Base-by-base conservation (phyloP, 2,113 vertebrate genomes). In the Orycteropus afer region DNA sequence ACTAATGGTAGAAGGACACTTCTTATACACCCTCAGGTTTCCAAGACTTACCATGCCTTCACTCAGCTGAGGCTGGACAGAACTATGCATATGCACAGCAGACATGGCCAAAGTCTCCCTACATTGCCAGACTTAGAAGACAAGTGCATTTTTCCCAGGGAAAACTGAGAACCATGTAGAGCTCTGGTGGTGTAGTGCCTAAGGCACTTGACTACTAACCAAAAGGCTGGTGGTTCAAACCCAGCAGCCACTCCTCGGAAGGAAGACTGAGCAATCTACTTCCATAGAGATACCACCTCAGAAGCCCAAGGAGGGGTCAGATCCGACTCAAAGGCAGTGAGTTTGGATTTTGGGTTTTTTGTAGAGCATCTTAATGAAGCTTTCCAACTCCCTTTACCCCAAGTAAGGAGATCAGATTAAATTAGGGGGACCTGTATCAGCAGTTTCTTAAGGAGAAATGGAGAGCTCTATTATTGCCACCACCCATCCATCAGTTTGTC, bases 101-200 rank as follows among this genome's bases (percentile, higher is more conserved):
- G 18, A 87, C 8, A 1, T 0, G 2, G 4, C 7, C 57, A 13
- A 42, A 71, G 9, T 65, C 25, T 51, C 17, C 32, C 40, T 51
- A 11, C 57, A 18, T 4, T 1, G 45, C 40, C 55, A 10, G 0
- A 7, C 47, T 71, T 45, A 14, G 78, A 81, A 71, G 51, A 32
- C 0, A 2, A 74, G 25, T 25, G 13, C 0, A 0, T 57, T 71
- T 63, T 80, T 27, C 45, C 47, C 40, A 37, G 1, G 0, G 0
- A 86, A 86, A 42, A 57, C 15, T 73, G 59, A 23, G 53, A 84
- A 55, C 7, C 4, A 14, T 13, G 3, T 3, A 55, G n/a, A n/a
- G n/a, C n/a, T n/a, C n/a, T n/a, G n/a, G n/a, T n/a, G n/a, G n/a
- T n/a, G n/a, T n/a, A n/a, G n/a, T n/a, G n/a, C n/a, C n/a, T n/a